Conservation (phyloP, 2,888 invertebrate species). For the Chloroclysta siterata region DNA sequence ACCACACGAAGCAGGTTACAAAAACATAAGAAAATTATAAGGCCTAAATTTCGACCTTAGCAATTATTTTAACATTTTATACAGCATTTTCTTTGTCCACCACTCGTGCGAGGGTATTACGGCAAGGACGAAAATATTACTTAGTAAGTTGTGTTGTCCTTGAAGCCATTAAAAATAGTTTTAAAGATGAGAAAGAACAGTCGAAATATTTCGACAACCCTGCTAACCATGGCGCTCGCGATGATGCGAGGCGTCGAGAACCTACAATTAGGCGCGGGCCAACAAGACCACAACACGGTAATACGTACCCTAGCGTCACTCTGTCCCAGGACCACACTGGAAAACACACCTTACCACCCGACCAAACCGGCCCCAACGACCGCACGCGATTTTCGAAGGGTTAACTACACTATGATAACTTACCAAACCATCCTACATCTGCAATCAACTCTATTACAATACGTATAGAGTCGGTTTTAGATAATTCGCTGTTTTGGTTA, state of each 20-base stretch:
- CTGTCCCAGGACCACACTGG: constrained; percentile 22
- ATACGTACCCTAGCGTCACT: constrained; percentile 74
- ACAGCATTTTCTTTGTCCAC: too few relatives aligned
- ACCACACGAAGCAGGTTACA: too few relatives aligned
- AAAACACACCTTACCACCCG: constrained; percentile 42
- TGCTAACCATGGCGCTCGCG: constrained; percentile 58
- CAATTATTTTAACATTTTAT: too few relatives aligned
- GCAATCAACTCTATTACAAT: constrained; percentile 18
- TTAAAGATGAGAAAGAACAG: too few relatives aligned
- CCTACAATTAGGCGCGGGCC: constrained; percentile 79
- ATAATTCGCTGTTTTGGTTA: constrained; percentile 3
- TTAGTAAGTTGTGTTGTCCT: too few relatives aligned
- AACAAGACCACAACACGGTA: constrained; percentile 72
- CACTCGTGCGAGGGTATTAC: too few relatives aligned
- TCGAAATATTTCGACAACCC: constrained; percentile 42
- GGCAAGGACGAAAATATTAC: too few relatives aligned
- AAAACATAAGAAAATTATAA: too few relatives aligned
- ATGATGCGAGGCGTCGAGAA: constrained; percentile 76
- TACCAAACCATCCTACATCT: constrained; percentile 46
- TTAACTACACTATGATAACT: constrained; percentile 59
- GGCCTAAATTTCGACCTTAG: too few relatives aligned
- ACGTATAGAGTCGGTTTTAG: constrained; percentile 38
- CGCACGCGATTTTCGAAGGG: constrained; percentile 49
- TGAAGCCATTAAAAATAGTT: too few relatives aligned
- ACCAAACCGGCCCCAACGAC: constrained; percentile 38